Conservation (phyloP, 2,888 invertebrate genomes). For the Phortica magna region DNA sequence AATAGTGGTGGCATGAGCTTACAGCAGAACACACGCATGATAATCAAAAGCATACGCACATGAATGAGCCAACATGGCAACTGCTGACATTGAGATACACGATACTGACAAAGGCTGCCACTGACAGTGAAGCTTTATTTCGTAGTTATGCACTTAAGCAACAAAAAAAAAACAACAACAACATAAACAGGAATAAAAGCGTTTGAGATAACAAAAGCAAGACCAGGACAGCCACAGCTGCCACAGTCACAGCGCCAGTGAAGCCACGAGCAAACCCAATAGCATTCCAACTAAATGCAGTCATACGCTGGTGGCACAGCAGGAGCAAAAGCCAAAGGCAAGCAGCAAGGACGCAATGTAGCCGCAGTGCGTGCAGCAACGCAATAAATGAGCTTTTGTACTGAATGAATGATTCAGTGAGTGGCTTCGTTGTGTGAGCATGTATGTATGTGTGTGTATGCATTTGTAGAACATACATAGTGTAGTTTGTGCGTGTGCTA, state of each 20-base stretch:
- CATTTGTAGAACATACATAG: background rate
- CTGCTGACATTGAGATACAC: conserved; percentile 31
- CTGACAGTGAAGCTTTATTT: background rate
- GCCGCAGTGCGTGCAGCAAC: background rate
- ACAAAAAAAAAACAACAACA: background rate
- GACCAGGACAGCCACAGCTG: background rate
- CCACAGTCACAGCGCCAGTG: background rate
- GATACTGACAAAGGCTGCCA: background rate
- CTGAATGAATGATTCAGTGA: conserved; percentile 24
- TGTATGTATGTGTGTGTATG: background rate
- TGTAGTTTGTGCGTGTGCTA: background rate
- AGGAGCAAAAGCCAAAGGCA: background rate
- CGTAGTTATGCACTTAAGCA: background rate
- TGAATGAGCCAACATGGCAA: conserved; percentile 14
- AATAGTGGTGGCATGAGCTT: background rate
- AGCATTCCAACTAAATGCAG: too few species aligned
- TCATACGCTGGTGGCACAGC: background rate
- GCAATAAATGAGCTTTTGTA: conserved; percentile 29
- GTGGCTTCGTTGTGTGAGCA: conserved; percentile 4
- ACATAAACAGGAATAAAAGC: background rate
- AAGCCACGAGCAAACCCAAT: background rate
- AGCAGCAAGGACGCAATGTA: background rate
- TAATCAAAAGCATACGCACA: background rate
- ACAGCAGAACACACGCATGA: background rate
- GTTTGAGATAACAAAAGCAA: background rate